Conservation (phyloP, 2,888 invertebrate species). For the Cryptocephalus primarius region DNA sequence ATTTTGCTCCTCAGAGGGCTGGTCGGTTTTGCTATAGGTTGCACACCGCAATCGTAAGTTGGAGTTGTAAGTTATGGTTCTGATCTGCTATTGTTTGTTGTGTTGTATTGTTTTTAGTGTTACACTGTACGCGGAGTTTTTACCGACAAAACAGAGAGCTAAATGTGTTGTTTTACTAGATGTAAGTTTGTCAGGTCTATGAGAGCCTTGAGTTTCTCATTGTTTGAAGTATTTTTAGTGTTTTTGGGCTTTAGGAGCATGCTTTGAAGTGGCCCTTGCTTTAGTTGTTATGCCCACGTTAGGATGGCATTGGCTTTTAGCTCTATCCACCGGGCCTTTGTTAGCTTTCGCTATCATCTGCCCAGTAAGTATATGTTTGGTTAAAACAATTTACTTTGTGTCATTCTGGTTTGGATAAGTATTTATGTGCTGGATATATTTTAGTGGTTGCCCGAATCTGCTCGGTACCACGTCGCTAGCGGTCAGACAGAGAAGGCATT, state of each 20-base stretch:
- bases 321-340: conserved; percentile 82
- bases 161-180: conserved; percentile 92
- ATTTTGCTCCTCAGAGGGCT: conserved; percentile 79
- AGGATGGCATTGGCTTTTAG: conserved; percentile 85
- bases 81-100: not conserved
- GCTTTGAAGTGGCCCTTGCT: conserved; percentile 84
- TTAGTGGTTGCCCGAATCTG: conserved; percentile 92
- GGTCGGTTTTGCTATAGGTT: conserved; percentile 93
- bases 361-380: conserved; percentile 48
- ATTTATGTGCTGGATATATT: not conserved
- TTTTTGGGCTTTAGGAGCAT: conserved; percentile 94
- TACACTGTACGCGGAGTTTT: conserved; percentile 90
- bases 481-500: conserved; percentile 81
- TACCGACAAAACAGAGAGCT: conserved; percentile 86
- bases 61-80: not conserved
- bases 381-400: not conserved
- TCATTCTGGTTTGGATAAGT: not conserved
- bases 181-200: conserved; percentile 49
- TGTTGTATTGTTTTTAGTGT: conserved; percentile 49
- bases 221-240: conserved; percentile 44
- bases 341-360: conserved; percentile 71
- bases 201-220: not conserved
- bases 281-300: conserved; percentile 83
- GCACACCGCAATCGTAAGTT: conserved; percentile 93
- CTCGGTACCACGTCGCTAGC: conserved; percentile 75